Conservation (phyloP, 2,797 vertebrate species). For the Eospalax fontanierii region DNA sequence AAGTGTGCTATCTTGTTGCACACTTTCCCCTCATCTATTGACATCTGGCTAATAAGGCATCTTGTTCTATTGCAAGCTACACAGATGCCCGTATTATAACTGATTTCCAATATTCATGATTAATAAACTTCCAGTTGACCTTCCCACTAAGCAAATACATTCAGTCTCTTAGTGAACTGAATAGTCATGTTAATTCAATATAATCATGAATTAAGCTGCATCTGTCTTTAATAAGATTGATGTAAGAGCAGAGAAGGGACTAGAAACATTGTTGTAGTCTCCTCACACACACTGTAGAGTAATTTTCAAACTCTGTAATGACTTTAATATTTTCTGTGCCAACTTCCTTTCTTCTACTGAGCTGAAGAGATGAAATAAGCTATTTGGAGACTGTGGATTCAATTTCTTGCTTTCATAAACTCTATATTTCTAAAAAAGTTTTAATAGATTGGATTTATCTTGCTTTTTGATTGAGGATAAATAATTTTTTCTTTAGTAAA, state of each 20-base stretch:
- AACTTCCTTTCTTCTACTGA: slow-evolving; percentile 21
- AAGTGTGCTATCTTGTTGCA: background rate
- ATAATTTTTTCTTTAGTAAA: background rate
- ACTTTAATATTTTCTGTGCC: slow-evolving; percentile 46
- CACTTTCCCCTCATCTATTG: background rate
- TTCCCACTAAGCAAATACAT: slow-evolving; percentile 8
- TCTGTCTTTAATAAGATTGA: slow-evolving; percentile 30
- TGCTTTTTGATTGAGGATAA: slow-evolving; percentile 48
- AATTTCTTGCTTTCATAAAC: slow-evolving; percentile 35
- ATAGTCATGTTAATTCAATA: slow-evolving; percentile 48
- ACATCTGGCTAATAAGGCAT: background rate
- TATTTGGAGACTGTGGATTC: background rate
- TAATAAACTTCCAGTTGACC: slow-evolving; percentile 42
- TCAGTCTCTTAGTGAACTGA: slow-evolving; percentile 1
- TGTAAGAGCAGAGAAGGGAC: background rate
- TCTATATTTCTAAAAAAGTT: too few relatives aligned
- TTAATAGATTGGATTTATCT: slow-evolving; percentile 29
- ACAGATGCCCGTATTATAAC: background rate
- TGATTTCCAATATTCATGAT: slow-evolving; percentile 25
- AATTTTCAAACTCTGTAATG: slow-evolving; percentile 45
- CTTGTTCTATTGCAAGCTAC: background rate
- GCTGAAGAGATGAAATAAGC: slow-evolving; percentile 21
- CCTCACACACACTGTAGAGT: background rate
- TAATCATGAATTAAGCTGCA: background rate
- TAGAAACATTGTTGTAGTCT: background rate